Evolutionary conservation across 2,113 vertebrate species (phyloP).

Genomic region (Spilogale gracilis): DNA sequence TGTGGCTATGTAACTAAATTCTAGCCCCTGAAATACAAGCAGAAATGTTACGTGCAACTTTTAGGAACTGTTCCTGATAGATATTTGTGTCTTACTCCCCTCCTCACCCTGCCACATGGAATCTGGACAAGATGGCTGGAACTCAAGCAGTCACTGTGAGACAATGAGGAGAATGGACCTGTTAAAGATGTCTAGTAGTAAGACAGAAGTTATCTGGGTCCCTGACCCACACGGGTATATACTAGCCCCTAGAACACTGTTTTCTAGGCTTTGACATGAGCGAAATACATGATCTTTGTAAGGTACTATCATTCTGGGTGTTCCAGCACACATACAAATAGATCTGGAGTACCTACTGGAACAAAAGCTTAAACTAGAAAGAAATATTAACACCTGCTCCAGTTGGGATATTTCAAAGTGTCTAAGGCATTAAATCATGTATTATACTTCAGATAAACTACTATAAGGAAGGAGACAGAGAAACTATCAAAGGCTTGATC

Average conservation of each 20-base stretch:
- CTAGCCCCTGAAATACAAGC: background rate
- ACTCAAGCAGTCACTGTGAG: background rate
- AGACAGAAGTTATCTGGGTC: background rate
- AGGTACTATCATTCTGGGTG: background rate
- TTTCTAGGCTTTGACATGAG: background rate
- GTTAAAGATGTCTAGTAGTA: background rate
- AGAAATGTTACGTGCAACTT: background rate
- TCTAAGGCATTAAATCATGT: background rate
- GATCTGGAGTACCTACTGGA: background rate
- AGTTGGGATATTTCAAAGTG: background rate
- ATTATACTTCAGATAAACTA: background rate
- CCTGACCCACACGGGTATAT: background rate
- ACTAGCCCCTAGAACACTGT: background rate
- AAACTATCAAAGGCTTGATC: background rate
- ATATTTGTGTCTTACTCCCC: background rate
- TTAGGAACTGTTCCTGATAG: background rate
- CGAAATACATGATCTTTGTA: background rate
- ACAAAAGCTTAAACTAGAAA: slow-evolving; percentile 55
- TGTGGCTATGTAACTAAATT: background rate
- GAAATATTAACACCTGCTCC: background rate
- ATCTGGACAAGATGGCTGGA: slow-evolving; percentile 37
- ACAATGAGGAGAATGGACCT: slow-evolving; percentile 38
- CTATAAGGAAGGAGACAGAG: background rate
- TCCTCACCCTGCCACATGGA: slow-evolving; percentile 4
- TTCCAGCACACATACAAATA: background rate